These are phyloP conservation scores for Miltochrista miniata DNA, from an alignment of 2,888 invertebrate species.

Conservation along the genomic window DNA sequence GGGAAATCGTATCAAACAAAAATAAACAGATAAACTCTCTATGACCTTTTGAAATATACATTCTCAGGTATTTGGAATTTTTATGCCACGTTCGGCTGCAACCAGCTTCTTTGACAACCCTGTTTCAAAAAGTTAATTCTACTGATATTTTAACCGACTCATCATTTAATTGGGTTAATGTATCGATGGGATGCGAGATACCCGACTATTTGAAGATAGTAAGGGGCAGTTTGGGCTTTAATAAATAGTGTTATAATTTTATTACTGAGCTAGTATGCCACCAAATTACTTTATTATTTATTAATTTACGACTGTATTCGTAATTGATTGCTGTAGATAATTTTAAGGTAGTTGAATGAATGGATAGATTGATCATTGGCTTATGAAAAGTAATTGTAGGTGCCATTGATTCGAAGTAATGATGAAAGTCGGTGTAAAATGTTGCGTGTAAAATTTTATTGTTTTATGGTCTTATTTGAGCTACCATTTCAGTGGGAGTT, in stretches of 20 bases:
- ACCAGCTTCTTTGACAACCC: not conserved
- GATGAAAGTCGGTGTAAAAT: too few species aligned
- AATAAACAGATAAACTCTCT: too few species aligned
- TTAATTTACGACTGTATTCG: conserved; percentile 1
- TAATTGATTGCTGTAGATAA: conserved; percentile 1
- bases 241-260: conserved; percentile 8
- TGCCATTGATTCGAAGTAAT: too few species aligned
- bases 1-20: too few species aligned
- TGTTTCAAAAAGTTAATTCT: conserved; percentile 20
- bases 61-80: too few species aligned
- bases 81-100: too few species aligned
- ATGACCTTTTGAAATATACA: too few species aligned
- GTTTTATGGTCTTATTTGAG: too few species aligned
- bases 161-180: conserved; percentile 40
- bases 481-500: too few species aligned
- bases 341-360: not conserved
- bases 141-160: conserved; percentile 20
- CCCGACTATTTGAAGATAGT: conserved; percentile 17
- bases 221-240: conserved; percentile 24
- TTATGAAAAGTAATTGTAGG: too few species aligned
- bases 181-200: conserved; percentile 27
- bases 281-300: conserved; percentile 5
- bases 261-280: conserved; percentile 5
- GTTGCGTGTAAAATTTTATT: too few species aligned
- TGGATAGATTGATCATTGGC: not conserved